Percentiles rank a stretch among this genome's conserved stretches.
phyloP scores from a whole-genome alignment of 2,888 invertebrate species.

The Iphiclides podalirius region DNA sequence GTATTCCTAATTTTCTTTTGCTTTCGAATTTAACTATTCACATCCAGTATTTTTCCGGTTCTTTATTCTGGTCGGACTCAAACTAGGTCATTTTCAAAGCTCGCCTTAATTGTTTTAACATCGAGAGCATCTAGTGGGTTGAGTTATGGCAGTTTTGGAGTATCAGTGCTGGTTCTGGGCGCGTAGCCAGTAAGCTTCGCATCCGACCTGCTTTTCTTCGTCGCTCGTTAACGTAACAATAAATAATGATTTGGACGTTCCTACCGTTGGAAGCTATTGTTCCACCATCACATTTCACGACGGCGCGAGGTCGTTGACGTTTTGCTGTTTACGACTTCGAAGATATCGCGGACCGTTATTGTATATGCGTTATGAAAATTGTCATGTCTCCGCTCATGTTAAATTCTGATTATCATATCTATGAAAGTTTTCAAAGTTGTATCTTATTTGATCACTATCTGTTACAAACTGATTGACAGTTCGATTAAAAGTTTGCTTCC shows the following conservation, averaged over 20 bases:
- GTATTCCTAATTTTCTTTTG: constrained; percentile 2
- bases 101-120: constrained; percentile 19
- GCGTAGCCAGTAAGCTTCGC: constrained; percentile 17
- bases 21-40: constrained; percentile 15
- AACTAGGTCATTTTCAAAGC: constrained; percentile 16
- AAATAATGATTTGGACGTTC: constrained; percentile 71
- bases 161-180: constrained; percentile 15
- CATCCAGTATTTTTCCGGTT: constrained; percentile 6
- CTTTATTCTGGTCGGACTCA: constrained; percentile 2
- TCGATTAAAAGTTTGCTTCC: constrained; percentile 32
- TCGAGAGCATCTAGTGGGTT: constrained; percentile 11
- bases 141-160: constrained; percentile 14
- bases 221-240: constrained; percentile 74
- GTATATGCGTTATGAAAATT: background rate
- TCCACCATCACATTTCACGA: constrained; percentile 58
- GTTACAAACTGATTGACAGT: constrained; percentile 27
- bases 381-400: constrained; percentile 22
- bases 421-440: constrained; percentile 15
- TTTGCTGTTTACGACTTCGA: constrained; percentile 41
- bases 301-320: constrained; percentile 44
- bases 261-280: constrained; percentile 59
- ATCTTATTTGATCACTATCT: constrained; percentile 21
- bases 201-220: constrained; percentile 47
- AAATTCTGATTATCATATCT: constrained; percentile 15
- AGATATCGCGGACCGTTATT: constrained; percentile 37